These are phyloP conservation scores for Sylvilagus bachmani DNA, from an alignment of 2,113 vertebrate species.

Conservation along the genomic window DNA sequence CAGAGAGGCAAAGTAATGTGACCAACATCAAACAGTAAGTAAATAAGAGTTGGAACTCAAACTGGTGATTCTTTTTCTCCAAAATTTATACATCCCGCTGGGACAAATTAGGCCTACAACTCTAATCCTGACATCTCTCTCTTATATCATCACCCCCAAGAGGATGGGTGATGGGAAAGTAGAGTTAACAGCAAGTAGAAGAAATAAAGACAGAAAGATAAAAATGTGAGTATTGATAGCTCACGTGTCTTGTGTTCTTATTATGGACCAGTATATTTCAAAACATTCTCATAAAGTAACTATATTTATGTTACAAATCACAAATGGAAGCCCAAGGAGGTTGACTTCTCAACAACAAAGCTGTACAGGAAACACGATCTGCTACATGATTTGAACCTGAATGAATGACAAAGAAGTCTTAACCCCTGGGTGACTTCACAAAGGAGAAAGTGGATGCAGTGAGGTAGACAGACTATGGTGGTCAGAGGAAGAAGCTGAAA, in stretches of 20 bases:
- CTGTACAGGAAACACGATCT: not conserved
- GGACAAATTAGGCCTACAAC: constrained; percentile 24
- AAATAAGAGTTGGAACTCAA: constrained; percentile 54
- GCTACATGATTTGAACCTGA: not conserved
- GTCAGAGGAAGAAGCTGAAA: not conserved
- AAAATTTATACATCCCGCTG: constrained; percentile 35
- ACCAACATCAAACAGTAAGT: constrained; percentile 63
- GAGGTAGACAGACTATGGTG: not conserved
- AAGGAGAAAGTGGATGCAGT: not conserved
- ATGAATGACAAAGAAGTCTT: constrained; percentile 4
- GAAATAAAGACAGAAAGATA: constrained; percentile 6
- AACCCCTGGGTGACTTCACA: not conserved
- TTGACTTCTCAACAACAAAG: not conserved
- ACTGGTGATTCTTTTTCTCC: constrained; percentile 39
- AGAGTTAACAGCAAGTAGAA: not conserved
- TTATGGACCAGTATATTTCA: not conserved
- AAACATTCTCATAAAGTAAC: constrained; percentile 36
- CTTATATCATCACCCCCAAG: not conserved
- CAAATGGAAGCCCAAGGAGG: constrained; percentile 7
- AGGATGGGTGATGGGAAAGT: not conserved
- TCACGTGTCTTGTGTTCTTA: not conserved
- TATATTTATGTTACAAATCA: not conserved
- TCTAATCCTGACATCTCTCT: constrained; percentile 40
- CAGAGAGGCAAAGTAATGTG: constrained; percentile 66
- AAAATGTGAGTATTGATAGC: not conserved